Conservation (phyloP, 2,888 invertebrate species). For the Scaptomyza caliginosa region DNA sequence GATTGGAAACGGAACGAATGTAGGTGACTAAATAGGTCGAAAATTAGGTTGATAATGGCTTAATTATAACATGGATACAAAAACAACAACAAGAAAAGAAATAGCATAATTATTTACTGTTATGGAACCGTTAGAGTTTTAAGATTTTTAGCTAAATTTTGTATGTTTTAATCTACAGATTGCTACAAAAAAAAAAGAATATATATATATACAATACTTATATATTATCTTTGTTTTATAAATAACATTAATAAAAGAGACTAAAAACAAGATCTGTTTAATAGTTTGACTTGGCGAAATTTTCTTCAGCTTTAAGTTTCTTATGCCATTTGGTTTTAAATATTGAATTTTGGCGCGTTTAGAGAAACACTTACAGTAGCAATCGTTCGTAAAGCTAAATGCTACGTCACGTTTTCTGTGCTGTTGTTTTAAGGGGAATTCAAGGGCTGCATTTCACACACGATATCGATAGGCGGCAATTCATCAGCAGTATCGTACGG, state of each 20-base stretch:
- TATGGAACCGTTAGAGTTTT: slow-evolving; percentile 68
- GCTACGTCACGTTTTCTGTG: not conserved
- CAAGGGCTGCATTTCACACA: not conserved
- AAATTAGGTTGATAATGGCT: slow-evolving; percentile 15
- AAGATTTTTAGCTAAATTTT: slow-evolving; percentile 79
- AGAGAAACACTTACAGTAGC: not conserved
- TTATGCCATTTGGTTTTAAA: too few relatives aligned
- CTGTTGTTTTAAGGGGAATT: not conserved
- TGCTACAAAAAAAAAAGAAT: slow-evolving; percentile 39
- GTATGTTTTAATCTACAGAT: slow-evolving; percentile 76
- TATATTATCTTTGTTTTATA: slow-evolving; percentile 79
- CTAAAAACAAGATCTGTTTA: slow-evolving; percentile 22
- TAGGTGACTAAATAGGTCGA: slow-evolving; percentile 41
- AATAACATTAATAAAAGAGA: slow-evolving; percentile 67
- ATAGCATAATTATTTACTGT: slow-evolving; percentile 75
- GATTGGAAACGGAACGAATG: slow-evolving; percentile 22
- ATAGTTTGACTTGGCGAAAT: too few relatives aligned
- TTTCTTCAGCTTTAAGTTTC: not conserved
- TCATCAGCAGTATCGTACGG: not conserved
- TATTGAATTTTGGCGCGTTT: not conserved
- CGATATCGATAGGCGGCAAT: slow-evolving; percentile 4
- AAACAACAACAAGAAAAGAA: slow-evolving; percentile 18
- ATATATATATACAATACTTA: slow-evolving; percentile 55
- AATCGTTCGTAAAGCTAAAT: not conserved
- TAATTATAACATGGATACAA: slow-evolving; percentile 35